A percentile compares a stretch with the other conserved stretches of the same genome.
These are phyloP conservation scores for Chelonoidis abingdonii DNA, from an alignment of 2,113 vertebrate genomes.

Conservation along the genomic window DNA sequence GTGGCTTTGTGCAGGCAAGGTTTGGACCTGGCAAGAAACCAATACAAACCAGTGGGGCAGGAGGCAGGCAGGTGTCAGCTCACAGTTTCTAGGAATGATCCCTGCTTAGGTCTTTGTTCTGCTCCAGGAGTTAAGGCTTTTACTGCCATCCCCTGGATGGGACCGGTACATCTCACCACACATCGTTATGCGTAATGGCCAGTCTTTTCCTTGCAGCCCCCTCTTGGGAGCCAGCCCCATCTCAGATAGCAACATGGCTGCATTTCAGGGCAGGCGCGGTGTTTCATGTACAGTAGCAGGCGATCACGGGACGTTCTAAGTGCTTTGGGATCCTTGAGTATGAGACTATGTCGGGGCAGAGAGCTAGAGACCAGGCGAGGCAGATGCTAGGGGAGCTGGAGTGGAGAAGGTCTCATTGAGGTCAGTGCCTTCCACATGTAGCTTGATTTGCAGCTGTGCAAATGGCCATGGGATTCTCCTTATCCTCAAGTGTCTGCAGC, in stretches of 20 bases:
- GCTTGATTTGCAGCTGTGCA: not conserved
- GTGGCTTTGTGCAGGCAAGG: not conserved
- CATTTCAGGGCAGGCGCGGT: not conserved
- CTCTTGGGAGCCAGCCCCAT: not conserved
- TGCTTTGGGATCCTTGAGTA: not conserved
- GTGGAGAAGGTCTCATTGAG: not conserved
- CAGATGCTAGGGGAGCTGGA: not conserved
- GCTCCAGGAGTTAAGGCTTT: not conserved
- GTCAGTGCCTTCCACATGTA: not conserved
- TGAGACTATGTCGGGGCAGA: not conserved
- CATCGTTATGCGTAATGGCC: not conserved
- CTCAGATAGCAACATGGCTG: not conserved
- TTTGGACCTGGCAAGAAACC: rapidly evolving
- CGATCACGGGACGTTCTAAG: not conserved
- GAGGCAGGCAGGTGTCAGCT: not conserved
- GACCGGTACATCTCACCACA: rapidly evolving
- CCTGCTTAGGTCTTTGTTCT: not conserved
- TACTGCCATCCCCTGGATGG: rapidly evolving
- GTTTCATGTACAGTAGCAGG: not conserved
- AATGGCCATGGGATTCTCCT: not conserved
- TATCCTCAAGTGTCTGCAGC: not conserved
- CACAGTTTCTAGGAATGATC: not conserved
- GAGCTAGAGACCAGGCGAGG: too few species aligned
- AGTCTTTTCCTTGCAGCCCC: not conserved
- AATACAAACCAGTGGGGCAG: not conserved